A percentile compares a stretch with the other conserved stretches of the same genome.
Conservation (phyloP, 64 coral and sea anemone genomes). For the Acropora yongei region DNA sequence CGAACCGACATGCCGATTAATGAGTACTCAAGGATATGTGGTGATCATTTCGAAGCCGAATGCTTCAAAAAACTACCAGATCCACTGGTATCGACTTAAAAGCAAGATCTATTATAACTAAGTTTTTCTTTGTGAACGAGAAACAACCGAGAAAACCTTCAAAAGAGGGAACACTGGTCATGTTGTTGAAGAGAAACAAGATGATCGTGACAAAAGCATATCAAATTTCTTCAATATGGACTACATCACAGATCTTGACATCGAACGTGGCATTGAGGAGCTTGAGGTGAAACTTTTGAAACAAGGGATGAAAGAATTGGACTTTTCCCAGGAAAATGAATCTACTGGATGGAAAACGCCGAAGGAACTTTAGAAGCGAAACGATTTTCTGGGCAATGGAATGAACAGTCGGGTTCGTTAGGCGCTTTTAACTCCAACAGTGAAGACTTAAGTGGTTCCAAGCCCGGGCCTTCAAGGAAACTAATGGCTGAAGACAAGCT, state of each 20-base stretch:
- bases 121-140: too few relatives aligned
- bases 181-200: neutral
- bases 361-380: neutral
- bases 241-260: neutral
- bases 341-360: neutral
- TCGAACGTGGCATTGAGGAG: neutral
- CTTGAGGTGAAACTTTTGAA: neutral
- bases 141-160: neutral
- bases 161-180: neutral
- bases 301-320: neutral
- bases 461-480: constrained; percentile 38
- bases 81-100: neutral
- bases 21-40: constrained; percentile 11
- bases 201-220: too few relatives aligned
- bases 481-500: constrained; percentile 50
- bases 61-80: neutral
- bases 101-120: neutral
- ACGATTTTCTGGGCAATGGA: neutral
- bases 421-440: neutral
- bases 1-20: constrained; percentile 47
- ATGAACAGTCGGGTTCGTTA: neutral
- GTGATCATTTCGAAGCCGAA: too few relatives aligned
- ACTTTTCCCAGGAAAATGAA: neutral
- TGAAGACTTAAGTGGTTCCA: neutral
- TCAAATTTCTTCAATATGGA: neutral